Base-by-base conservation (phyloP, 1,140 invertebrate genomes). In the Heliconius eleuchia region DNA sequence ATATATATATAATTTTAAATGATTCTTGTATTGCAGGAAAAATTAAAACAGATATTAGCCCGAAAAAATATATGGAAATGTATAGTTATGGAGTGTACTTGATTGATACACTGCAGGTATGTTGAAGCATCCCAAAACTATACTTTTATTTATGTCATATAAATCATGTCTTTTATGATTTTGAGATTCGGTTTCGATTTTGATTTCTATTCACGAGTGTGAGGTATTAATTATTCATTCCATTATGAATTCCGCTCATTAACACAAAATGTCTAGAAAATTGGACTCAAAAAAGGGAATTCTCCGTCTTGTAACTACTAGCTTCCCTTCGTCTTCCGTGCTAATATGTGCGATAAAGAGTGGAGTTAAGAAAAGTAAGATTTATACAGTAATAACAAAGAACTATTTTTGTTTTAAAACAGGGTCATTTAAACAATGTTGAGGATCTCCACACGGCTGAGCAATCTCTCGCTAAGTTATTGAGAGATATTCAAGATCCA, bases 51-150 rank as follows among this genome's bases (percentile, higher is more conserved):
- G 71, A 88, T 70, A 82, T 89, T 8, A 84, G 76, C 55, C 89
- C 90, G 18, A n/a, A 57, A 8, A 80, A 87, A 73, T 92, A 85
- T 70, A 92, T 92, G 91, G 80, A 90, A 79, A 85, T 94, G 85
- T 92, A 92, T 76, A 92, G 89, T 73, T 92, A 87, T 74, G 91
- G 90, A 1, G 85, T 91, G 8, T 86, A 91, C 74, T 77, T 94
- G 37, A 82, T 91, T 5, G 87, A 90, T 73, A 79, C 85, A 72
- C 84, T 92, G 81, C 85, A 88, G 85, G 92, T 92, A 71, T 80
- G 79, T 84, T 46, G 55, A 76, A 60, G 8, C 13, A 23, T 66
- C 13, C 11, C 0, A 13, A 66, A 16, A 27, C 30, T 66, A 5
- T 27, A 23, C n/a, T 18, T 16, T 16, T 19, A 57, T 57, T 57